Base-by-base conservation (phyloP, 2,113 vertebrate species). In the Hemiprocne comata region DNA sequence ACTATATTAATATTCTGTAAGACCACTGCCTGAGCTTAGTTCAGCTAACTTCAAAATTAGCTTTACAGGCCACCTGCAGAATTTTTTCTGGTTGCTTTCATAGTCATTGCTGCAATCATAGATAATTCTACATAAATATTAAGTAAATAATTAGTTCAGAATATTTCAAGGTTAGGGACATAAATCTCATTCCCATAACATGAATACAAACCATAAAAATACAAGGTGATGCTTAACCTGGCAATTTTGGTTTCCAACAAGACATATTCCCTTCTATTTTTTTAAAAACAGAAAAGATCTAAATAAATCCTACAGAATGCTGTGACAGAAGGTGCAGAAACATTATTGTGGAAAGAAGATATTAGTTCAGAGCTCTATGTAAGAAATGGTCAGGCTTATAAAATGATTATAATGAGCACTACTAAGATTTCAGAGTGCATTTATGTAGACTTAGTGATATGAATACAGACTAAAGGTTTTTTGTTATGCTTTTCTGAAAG, bases 91-190 rank as follows among this genome's bases (percentile, higher is more conserved):
- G 96, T 97, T 95, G 94, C 96, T 98, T 98, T 97, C 92, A 96
- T 97, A 98, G 97, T 98, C 97, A 96, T 81, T 96, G 85, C 96
- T 96, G 90, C 95, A 98, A 97, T 97, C 94, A 96, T 94, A 93
- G 96, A 97, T 97, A 98, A 98, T 98, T 98, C 98, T 97, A 96
- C 92, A 97, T 89, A 98, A 98, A 98, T 98, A 98, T 98, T 98
- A 98, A 98, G 97, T 98, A 98, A 98, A 98, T 98, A 98, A 98
- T 98, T 98, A 90, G 93, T 97, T 97, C 88, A 80, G 97, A 98
- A 97, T 97, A 98, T 95, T 97, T 97, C 96, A 97, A 97, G 95
- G 94, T 97, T 97, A 95, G 94, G 69, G 73, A 97, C 89, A 94
- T 97, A 98, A 97, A 98, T 97, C 89, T 96, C 92, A 91, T 91